phyloP scores from a whole-genome alignment of 2,888 invertebrate genomes.

The Coelinius sp. region DNA sequence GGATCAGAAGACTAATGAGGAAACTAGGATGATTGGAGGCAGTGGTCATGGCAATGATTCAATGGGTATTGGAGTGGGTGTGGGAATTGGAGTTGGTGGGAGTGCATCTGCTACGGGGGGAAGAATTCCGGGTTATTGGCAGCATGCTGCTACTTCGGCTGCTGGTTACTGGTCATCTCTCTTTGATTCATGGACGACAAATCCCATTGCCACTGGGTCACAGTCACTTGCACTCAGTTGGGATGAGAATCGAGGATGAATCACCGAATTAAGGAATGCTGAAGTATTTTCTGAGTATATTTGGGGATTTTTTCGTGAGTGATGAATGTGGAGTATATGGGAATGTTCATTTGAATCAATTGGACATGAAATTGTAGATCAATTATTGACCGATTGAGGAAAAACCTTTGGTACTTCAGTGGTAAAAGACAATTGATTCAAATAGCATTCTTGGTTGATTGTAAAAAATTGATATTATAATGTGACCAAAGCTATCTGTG shows the following conservation, averaged over 20 bases:
- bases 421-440: not conserved
- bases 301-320: not conserved
- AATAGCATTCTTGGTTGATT: not conserved
- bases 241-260: constrained; percentile 58
- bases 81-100: constrained; percentile 55
- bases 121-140: constrained; percentile 67
- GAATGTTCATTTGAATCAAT: not conserved
- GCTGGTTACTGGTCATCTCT: constrained; percentile 67
- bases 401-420: not conserved
- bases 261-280: constrained; percentile 14
- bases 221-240: constrained; percentile 62
- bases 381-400: not conserved
- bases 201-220: constrained; percentile 60
- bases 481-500: constrained; percentile 36
- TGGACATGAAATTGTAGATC: not conserved
- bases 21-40: constrained; percentile 43
- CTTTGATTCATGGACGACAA: constrained; percentile 67
- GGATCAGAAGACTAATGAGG: constrained; percentile 62
- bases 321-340: not conserved
- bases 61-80: constrained; percentile 53
- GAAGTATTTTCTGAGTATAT: constrained; percentile 12
- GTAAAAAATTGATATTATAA: not conserved
- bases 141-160: constrained; percentile 63
- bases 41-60: constrained; percentile 36
- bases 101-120: constrained; percentile 48